A percentile compares a stretch with the other conserved stretches of the same genome.
These are phyloP conservation scores for Geotrypetes seraphini DNA, from an alignment of 2,797 vertebrate genomes.

Conservation along the genomic window DNA sequence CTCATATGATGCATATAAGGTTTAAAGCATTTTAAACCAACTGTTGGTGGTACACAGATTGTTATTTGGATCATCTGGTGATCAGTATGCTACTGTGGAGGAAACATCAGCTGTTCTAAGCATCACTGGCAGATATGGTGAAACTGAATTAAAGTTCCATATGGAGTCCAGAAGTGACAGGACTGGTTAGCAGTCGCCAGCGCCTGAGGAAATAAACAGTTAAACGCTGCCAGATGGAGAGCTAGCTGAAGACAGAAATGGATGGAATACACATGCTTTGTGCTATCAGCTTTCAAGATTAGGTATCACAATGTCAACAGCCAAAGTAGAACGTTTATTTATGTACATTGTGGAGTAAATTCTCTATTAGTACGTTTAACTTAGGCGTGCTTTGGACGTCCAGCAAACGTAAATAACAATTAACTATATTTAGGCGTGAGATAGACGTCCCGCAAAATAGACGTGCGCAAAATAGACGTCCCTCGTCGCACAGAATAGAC, in stretches of 20 bases:
- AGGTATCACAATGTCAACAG: constrained; percentile 4
- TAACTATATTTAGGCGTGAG: too few species aligned
- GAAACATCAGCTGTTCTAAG: constrained; percentile 42
- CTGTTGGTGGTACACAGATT: background rate
- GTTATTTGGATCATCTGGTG: constrained; percentile 32
- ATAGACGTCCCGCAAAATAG: too few species aligned
- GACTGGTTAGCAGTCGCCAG: constrained; percentile 18
- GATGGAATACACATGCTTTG: constrained; percentile 3
- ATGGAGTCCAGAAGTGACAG: constrained; percentile 36
- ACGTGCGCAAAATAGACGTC: too few species aligned
- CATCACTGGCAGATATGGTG: constrained; percentile 29
- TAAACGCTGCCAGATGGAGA: constrained; percentile 41
- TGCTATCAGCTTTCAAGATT: constrained; percentile 15
- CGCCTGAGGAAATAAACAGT: constrained; percentile 14
- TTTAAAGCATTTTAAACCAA: too few species aligned
- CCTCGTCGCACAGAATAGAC: too few species aligned
- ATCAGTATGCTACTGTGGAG: constrained; percentile 15
- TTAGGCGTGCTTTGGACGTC: too few species aligned
- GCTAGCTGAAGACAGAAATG: constrained; percentile 26
- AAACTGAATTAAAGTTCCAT: constrained; percentile 35
- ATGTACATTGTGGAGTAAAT: too few species aligned
- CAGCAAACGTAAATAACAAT: too few species aligned
- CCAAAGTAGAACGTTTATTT: too few species aligned
- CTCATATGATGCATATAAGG: too few species aligned
- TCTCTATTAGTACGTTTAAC: too few species aligned